Base-by-base conservation (phyloP, 1,140 invertebrate genomes). In the Calephelis nemesis region DNA sequence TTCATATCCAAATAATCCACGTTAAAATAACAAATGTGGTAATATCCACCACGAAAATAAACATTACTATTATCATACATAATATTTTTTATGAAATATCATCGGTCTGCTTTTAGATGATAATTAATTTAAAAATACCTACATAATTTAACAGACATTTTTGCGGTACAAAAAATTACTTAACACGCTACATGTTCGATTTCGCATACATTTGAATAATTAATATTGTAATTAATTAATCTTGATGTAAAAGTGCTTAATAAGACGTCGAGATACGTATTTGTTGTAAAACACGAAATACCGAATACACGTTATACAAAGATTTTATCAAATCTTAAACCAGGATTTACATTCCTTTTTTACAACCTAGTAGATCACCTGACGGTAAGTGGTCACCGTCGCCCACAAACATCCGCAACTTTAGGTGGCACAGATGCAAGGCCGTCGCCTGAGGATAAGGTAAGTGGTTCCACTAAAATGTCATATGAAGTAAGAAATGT, bases 81-180 rank as follows among this genome's bases (percentile, higher is more conserved):
- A 7, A 9, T 58, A 58, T 19, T 39, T 58, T 58, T 58, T 58
- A 5, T 54, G 10, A 58, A 58, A 39, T 45, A 45, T 58, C 52
- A 58, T 39, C 52, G 30, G 52, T 11, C 30, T 58, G 52, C 52
- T 58, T 30, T 58, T 39, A 58, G 10, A 5, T 58, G 52, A 30
- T 58, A 58, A 58, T 58, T 58, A 58, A 58, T 58, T 58, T 58
- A 58, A 58, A 58, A 58, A 58, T 58, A 58, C 52, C 52, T 58
- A 58, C 52, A 39, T 58, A 58, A 58, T 11, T 58, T 11, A 58
- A 58, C 30, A 58, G 52, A 39, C 52, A 58, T 15, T 19, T 58
- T 58, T 58, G 30, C 52, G 52, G 52, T 58, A 58, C 52, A 58
- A 58, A 58, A 58, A 58, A 58, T 58, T 58, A 58, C 52, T 58